Evolutionary conservation across 2,797 vertebrate species (phyloP).

Genomic region (Cryptoblepharus egeriae): DNA sequence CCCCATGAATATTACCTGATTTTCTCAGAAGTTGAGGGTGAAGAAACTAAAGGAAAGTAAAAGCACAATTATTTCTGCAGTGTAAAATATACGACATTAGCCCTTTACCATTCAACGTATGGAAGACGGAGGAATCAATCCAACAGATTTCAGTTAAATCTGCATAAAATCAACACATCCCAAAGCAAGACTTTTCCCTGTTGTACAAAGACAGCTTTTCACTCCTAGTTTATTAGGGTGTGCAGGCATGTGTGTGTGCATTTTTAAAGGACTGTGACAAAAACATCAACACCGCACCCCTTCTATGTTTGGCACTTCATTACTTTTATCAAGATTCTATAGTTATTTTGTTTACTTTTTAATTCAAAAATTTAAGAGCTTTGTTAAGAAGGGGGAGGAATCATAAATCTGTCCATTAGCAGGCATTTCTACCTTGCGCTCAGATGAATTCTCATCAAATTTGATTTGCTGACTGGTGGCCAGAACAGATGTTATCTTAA

Average conservation of each 20-base stretch:
- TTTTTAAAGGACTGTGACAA: conserved; percentile 12
- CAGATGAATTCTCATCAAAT: conserved; percentile 72
- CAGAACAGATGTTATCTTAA: conserved; percentile 77
- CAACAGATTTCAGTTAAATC: neutral
- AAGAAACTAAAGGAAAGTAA: neutral
- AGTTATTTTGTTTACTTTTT: conserved; percentile 55
- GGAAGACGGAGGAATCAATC: neutral
- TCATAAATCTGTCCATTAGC: conserved; percentile 65
- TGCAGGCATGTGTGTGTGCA: too few relatives aligned
- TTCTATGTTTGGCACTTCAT: neutral
- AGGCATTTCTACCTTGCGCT: conserved; percentile 70
- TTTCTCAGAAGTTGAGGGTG: neutral
- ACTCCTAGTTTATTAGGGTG: neutral
- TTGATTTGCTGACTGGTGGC: conserved; percentile 75
- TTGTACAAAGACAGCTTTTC: conserved; percentile 3
- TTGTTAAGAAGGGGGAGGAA: conserved; percentile 49
- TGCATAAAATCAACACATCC: neutral
- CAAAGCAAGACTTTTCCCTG: neutral
- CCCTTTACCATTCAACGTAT: neutral
- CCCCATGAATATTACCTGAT: neutral
- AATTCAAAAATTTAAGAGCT: conserved; percentile 58
- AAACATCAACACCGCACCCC: neutral
- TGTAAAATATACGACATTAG: neutral
- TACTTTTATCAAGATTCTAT: conserved; percentile 18
- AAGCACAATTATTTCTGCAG: neutral